Evolutionary conservation across 2,113 vertebrate species (phyloP).

Genomic region (Paradisaea rubra): DNA sequence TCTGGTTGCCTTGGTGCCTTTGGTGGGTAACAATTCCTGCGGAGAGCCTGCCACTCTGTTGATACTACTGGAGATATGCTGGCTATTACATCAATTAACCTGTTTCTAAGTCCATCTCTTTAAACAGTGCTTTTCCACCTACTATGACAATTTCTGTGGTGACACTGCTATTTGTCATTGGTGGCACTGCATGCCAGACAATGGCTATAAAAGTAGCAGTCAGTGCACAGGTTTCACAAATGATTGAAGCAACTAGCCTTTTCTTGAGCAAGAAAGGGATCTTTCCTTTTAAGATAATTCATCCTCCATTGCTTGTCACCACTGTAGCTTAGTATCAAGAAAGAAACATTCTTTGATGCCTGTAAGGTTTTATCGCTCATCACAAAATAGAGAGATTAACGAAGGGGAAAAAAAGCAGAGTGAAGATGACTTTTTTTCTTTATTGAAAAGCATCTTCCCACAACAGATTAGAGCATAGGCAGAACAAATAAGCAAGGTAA

Average conservation of each 20-base stretch:
- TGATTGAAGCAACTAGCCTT: background rate
- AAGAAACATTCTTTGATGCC: background rate
- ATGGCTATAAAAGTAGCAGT: background rate
- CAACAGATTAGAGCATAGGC: background rate
- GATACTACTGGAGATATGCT: background rate
- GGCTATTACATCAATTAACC: background rate
- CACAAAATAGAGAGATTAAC: background rate
- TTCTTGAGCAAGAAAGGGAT: background rate
- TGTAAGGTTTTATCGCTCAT: background rate
- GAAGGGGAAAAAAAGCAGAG: accelerated
- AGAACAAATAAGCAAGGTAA: background rate
- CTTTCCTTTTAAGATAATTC: background rate
- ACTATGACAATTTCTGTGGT: background rate
- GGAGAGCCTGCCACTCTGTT: background rate
- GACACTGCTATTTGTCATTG: background rate
- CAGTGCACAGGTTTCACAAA: background rate
- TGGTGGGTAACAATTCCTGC: background rate
- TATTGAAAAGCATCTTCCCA: background rate
- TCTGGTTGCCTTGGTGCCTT: background rate
- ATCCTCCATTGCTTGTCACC: background rate
- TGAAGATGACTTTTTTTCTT: background rate
- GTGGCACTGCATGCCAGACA: background rate
- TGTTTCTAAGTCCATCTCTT: background rate
- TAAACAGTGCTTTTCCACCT: background rate
- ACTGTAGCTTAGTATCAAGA: background rate